A percentile compares a stretch with the other conserved stretches of the same genome.
Evolutionary conservation across 1,140 invertebrate genomes (phyloP).

Genomic region (Drosophila chauvacae): DNA sequence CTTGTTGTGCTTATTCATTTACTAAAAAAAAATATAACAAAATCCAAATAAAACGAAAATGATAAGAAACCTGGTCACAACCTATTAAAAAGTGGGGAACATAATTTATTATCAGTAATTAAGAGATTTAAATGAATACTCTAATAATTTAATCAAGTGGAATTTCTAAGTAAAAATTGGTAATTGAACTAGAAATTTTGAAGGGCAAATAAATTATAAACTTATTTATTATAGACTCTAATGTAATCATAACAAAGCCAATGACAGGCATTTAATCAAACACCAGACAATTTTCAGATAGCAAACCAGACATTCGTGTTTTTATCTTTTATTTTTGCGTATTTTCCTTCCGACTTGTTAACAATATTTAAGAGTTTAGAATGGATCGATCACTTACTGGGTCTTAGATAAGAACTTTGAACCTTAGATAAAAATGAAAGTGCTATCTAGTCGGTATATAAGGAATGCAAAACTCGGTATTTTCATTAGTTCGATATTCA

Average conservation of each 20-base stretch:
- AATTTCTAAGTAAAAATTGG: neutral
- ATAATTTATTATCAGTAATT: neutral
- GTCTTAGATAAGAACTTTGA: constrained; percentile 35
- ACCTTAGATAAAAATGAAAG: constrained; percentile 44
- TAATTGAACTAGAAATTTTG: constrained; percentile 1
- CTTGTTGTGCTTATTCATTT: constrained; percentile 7
- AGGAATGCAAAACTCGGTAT: constrained; percentile 2
- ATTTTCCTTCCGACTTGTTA: constrained; percentile 22
- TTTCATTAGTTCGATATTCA: constrained; percentile 37
- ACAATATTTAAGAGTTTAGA: constrained; percentile 12
- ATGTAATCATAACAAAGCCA: neutral
- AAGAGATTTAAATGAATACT: neutral
- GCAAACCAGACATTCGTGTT: constrained; percentile 2
- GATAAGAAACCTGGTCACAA: constrained; percentile 19
- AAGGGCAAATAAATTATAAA: neutral
- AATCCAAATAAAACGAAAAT: neutral
- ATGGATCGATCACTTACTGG: constrained; percentile 45
- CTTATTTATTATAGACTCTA: neutral
- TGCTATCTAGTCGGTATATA: constrained; percentile 32
- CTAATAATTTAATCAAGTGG: neutral
- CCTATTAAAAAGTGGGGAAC: neutral
- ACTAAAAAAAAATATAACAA: neutral
- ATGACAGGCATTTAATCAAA: constrained; percentile 25
- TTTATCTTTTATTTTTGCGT: constrained; percentile 17
- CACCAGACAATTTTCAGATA: constrained; percentile 14